Conservation (phyloP, 2,797 vertebrate species). For the Chelmon rostratus region DNA sequence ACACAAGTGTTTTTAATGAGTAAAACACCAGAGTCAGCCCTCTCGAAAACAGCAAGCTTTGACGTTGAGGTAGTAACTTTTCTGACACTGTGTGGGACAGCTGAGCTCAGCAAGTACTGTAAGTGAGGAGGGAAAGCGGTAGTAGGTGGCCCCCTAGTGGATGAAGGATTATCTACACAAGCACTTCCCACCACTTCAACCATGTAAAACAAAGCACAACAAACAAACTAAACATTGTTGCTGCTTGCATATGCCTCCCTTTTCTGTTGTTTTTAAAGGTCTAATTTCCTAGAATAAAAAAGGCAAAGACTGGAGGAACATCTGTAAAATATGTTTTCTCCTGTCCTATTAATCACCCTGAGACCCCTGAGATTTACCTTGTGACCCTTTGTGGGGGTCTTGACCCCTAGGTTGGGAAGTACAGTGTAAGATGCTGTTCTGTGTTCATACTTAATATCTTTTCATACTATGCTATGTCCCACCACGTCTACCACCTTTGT, state of each 20-base stretch:
- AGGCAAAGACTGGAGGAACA: neutral
- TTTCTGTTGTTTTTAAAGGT: neutral
- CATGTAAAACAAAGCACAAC: neutral
- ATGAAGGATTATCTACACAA: neutral
- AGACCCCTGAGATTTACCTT: neutral
- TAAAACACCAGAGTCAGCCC: conserved; percentile 46
- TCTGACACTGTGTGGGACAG: conserved; percentile 36
- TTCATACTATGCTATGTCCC: conserved; percentile 24
- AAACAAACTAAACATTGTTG: too few relatives aligned
- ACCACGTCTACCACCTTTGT: neutral
- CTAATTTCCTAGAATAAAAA: neutral
- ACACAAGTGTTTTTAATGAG: conserved; percentile 54
- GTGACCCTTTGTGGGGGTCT: neutral
- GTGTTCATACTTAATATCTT: conserved; percentile 21
- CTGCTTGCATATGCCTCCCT: neutral
- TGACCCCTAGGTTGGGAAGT: neutral
- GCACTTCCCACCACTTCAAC: neutral
- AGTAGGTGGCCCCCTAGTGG: conserved; percentile 75
- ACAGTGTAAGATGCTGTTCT: conserved; percentile 30
- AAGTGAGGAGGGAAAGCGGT: conserved; percentile 28
- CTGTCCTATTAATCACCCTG: neutral
- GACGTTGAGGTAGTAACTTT: conserved; percentile 54
- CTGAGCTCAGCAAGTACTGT: conserved; percentile 51
- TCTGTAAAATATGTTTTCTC: neutral
- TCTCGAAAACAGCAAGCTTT: conserved; percentile 53